Base-by-base conservation (phyloP, 2,888 invertebrate species). In the Apamea crenata region DNA sequence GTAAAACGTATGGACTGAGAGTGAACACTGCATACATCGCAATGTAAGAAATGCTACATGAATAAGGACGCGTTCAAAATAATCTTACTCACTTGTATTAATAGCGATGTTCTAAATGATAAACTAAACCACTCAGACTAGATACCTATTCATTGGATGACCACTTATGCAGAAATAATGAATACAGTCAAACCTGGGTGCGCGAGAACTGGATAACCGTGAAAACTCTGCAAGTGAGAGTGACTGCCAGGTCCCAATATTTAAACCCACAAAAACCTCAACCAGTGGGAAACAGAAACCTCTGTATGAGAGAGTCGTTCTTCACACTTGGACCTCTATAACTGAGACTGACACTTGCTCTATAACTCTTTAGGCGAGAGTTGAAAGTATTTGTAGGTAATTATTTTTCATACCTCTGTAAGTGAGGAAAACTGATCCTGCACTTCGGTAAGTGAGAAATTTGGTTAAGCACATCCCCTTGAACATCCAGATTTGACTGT, bases 21-120 rank as follows among this genome's bases (percentile, higher is more conserved):
- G 63, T 66, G 67, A 71, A 47, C 77, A 81, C 75, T 81, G 71
- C 63, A 74, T 81, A 80, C 61, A 72, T 78, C 74, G 83, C 74
- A 70, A 68, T 83, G 79, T 70, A 86, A 78, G 83, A 74, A 77
- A 69, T 86, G 77, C 72, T 85, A 78, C 81, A 67, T 74, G 66
- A 84, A 84, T 84, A 88, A 80, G 78, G 77, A 69, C 65, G 79
- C 67, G 36, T 67, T 80, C 74, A 82, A 82, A 83, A 82, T 69
- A 77, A 73, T 68, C 36, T 80, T 70, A 71, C 56, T 80, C 75
- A 80, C 61, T 73, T 72, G 29, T 81, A 79, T 79, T 75, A 84
- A 72, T 79, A 81, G 61, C 56, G 47, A 83, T 81, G 79, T 44
- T 77, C 77, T 65, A 74, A 69, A 71, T 73, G 59, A 78, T 77